Conservation (phyloP, 1,140 invertebrate genomes). For the Himalopsyche phryganea region DNA sequence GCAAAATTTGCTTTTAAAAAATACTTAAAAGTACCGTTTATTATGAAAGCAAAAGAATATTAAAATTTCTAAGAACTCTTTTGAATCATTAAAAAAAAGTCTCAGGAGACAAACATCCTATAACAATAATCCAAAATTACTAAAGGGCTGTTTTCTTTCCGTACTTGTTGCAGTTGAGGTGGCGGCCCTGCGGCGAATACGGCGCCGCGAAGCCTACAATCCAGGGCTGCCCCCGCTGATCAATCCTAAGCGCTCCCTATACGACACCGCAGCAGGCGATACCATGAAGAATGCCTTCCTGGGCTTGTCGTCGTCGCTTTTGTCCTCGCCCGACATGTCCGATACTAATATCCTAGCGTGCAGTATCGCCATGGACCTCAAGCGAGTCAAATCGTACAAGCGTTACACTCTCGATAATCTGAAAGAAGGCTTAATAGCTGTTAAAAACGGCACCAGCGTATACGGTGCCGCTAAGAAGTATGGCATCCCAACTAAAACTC, state of each 20-base stretch:
- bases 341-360: conserved; percentile 24
- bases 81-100: too few relatives aligned
- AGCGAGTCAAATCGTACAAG: conserved; percentile 49
- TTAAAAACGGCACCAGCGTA: conserved; percentile 49
- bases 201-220: conserved; percentile 37
- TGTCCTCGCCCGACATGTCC: background rate
- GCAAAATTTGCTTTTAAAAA: too few relatives aligned
- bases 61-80: too few relatives aligned
- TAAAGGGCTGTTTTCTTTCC: conserved; percentile 48
- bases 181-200: conserved; percentile 40
- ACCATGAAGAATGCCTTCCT: conserved; percentile 31
- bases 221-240: conserved; percentile 41
- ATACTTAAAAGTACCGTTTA: too few relatives aligned
- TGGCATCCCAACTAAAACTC: conserved; percentile 48
- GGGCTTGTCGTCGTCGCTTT: background rate
- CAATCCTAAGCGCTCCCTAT: conserved; percentile 43
- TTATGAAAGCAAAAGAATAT: too few relatives aligned
- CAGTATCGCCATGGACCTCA: conserved; percentile 47
- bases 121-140: too few relatives aligned
- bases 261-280: conserved; percentile 42
- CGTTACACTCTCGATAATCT: conserved; percentile 49
- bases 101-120: too few relatives aligned
- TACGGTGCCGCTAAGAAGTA: conserved; percentile 51
- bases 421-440: conserved; percentile 45
- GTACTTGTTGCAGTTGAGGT: conserved; percentile 50